These are phyloP conservation scores for Brotula barbata DNA, from an alignment of 2,797 vertebrate species.

Conservation along the genomic window DNA sequence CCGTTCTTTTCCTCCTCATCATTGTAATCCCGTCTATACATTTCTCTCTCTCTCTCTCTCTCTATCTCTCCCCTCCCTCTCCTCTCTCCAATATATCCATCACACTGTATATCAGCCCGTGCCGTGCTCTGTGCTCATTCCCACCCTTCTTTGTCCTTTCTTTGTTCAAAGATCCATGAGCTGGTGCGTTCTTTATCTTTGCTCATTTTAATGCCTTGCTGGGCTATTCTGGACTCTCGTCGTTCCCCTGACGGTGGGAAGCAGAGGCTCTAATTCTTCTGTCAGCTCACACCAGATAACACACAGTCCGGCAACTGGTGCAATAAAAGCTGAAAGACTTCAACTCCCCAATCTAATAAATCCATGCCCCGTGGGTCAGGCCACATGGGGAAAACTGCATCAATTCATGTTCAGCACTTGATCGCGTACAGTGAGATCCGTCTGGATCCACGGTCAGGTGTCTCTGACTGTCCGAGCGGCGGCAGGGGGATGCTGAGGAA, in stretches of 20 bases:
- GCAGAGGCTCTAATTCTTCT: constrained; percentile 18
- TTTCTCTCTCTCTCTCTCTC: constrained; percentile 10
- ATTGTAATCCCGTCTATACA: no score
- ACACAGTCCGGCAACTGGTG: constrained; percentile 12
- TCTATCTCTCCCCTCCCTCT: not conserved
- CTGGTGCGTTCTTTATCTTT: constrained; percentile 9
- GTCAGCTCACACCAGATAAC: constrained; percentile 1
- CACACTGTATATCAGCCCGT: constrained; percentile 5
- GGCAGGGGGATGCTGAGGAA: not conserved
- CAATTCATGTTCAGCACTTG: constrained; percentile 11
- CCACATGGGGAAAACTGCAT: constrained; percentile 22
- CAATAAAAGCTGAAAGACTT: constrained; percentile 33
- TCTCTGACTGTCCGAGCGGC: not conserved
- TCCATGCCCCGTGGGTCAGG: constrained; percentile 5
- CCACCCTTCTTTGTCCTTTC: constrained; percentile 5
- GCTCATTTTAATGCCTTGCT: constrained; percentile 9
- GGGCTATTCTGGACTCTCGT: not conserved
- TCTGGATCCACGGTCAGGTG: not conserved
- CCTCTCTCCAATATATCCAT: constrained; percentile 5
- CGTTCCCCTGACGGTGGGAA: not conserved
- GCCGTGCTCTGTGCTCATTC: not conserved
- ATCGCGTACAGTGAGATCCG: not conserved
- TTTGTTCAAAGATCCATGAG: constrained; percentile 15
- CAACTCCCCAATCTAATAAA: constrained; percentile 49
- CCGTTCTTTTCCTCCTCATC: no score